Evolutionary conservation across 2,113 vertebrate genomes (phyloP).

Genomic region (Eublepharis macularius): DNA sequence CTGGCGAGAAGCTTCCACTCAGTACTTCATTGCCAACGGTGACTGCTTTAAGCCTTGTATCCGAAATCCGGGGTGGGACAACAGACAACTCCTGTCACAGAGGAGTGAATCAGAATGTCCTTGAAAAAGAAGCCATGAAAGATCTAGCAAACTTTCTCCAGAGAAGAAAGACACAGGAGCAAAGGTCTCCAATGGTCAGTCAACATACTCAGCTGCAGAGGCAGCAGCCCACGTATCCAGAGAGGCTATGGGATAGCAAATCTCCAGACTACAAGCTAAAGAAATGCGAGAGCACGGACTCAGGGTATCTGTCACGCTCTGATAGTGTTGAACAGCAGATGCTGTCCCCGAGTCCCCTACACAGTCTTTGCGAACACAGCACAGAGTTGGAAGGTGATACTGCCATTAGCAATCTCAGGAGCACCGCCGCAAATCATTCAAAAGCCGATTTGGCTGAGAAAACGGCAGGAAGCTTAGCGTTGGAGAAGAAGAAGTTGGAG

Average conservation of each 20-base stretch:
- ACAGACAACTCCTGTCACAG: fast-evolving
- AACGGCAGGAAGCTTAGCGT: constrained; percentile 45
- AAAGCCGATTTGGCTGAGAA: constrained; percentile 44
- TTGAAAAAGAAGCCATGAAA: constrained; percentile 42
- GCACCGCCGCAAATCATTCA: constrained; percentile 12
- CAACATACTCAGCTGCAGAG: constrained; percentile 79
- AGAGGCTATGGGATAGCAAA: constrained; percentile 81
- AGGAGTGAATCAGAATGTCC: background rate
- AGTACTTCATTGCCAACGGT: background rate
- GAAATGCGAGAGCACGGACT: constrained; percentile 95
- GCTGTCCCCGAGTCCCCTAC: constrained; percentile 73
- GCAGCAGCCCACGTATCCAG: constrained; percentile 80
- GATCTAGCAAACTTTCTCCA: constrained; percentile 31
- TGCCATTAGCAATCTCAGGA: constrained; percentile 45
- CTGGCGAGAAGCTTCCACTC: background rate
- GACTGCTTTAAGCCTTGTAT: constrained; percentile 22
- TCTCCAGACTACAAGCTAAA: constrained; percentile 80
- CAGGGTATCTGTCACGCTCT: constrained; percentile 88
- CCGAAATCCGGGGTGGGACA: constrained; percentile 37
- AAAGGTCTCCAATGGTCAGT: constrained; percentile 38
- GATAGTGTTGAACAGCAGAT: constrained; percentile 86
- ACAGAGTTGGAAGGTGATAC: constrained; percentile 76
- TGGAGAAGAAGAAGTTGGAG: constrained; percentile 85
- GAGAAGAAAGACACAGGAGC: constrained; percentile 60
- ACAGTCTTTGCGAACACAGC: constrained; percentile 74